phyloP scores from a whole-genome alignment of 2,888 invertebrate genomes.

The Pandemis heparana region DNA sequence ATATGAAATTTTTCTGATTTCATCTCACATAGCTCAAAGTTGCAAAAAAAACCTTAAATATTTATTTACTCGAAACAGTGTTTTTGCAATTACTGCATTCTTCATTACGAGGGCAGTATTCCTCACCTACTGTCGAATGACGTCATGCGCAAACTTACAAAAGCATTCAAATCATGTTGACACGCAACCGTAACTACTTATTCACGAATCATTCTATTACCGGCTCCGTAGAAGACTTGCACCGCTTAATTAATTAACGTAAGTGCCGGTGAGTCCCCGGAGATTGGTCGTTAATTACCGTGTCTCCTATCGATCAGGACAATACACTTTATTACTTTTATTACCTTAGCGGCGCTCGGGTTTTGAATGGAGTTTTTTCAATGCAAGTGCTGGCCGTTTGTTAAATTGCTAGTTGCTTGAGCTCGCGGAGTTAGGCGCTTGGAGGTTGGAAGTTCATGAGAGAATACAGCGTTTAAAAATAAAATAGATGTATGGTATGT shows the following conservation, averaged over 20 bases:
- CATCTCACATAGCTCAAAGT: too few species aligned
- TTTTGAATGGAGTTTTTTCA: conserved; percentile 1
- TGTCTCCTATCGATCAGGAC: conserved; percentile 46
- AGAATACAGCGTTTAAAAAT: neutral
- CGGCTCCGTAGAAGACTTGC: conserved; percentile 27
- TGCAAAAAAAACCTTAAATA: too few species aligned
- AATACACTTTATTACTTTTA: conserved; percentile 46
- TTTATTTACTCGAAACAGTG: too few species aligned
- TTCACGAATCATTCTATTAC: conserved; percentile 28
- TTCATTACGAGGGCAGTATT: too few species aligned
- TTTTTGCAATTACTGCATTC: too few species aligned
- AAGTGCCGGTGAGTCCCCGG: conserved; percentile 47
- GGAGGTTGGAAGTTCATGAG: neutral
- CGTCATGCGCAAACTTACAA: neutral
- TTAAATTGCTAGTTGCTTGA: conserved; percentile 2
- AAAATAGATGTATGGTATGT: too few species aligned
- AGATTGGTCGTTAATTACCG: conserved; percentile 48
- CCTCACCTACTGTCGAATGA: too few species aligned
- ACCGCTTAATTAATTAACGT: conserved; percentile 46
- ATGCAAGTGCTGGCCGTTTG: neutral
- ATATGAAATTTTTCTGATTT: too few species aligned
- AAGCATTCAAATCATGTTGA: conserved; percentile 1
- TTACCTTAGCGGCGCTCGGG: conserved; percentile 22
- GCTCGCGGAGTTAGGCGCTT: neutral
- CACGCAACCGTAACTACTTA: neutral